These are phyloP conservation scores for Hydractinia symbiolongicarpus DNA, from an alignment of 30 jellyfish, hydroid and myxozoan species.

Conservation along the genomic window DNA sequence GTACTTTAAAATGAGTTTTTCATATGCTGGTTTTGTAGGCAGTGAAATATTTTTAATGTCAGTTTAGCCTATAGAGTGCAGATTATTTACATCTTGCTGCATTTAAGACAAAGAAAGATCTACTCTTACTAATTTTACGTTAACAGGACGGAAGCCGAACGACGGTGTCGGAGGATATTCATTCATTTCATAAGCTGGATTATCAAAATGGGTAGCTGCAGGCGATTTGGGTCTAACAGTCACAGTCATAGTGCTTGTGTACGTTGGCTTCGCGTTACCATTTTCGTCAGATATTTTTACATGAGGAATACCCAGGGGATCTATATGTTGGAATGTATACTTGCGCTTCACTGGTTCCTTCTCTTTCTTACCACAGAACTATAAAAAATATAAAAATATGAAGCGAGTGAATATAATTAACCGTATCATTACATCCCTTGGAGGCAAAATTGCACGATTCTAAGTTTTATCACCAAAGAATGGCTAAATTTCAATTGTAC, in stretches of 20 bases:
- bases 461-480: too few relatives aligned
- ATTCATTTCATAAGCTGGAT: conserved; percentile 9
- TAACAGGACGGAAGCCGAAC: not conserved
- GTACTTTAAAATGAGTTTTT: not conserved
- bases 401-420: not conserved
- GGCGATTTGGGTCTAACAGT: conserved; percentile 8
- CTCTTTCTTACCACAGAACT: conserved; percentile 1
- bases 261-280: not conserved
- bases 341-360: not conserved
- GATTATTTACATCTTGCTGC: not conserved
- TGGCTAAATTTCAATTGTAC: too few relatives aligned
- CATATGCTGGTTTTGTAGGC: not conserved
- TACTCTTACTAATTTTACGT: not conserved
- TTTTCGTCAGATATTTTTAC: not conserved
- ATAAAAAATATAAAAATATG: not conserved
- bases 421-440: not conserved
- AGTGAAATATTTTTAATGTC: not conserved
- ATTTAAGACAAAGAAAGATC: not conserved
- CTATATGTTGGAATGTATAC: not conserved
- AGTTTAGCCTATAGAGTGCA: not conserved
- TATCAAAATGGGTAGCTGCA: not conserved
- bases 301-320: conserved; percentile 2
- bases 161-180: conserved; percentile 5
- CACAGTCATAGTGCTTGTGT: conserved; percentile 3
- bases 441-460: not conserved